phyloP scores from a whole-genome alignment of 2,888 invertebrate genomes.

The Eilema depressum region DNA sequence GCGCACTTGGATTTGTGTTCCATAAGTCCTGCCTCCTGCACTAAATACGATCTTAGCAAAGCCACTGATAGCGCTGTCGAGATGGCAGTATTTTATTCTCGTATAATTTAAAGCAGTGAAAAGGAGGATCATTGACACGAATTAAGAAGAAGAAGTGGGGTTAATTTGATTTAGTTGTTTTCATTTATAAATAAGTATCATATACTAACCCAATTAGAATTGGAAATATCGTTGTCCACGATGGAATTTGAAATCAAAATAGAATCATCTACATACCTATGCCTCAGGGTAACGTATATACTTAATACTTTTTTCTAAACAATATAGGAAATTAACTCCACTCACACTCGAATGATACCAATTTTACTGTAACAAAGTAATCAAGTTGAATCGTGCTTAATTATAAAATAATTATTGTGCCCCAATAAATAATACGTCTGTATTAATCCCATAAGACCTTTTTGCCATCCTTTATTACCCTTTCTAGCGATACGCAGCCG shows the following conservation, averaged over 20 bases:
- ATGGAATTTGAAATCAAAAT: neutral
- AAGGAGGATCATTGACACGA: too few relatives aligned
- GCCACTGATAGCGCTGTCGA: too few relatives aligned
- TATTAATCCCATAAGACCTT: slow-evolving; percentile 48
- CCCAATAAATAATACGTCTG: slow-evolving; percentile 40
- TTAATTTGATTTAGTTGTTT: too few relatives aligned
- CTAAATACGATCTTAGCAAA: too few relatives aligned
- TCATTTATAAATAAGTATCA: too few relatives aligned
- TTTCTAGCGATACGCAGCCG: slow-evolving; percentile 31
- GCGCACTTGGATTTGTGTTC: too few relatives aligned
- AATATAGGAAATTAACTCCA: neutral
- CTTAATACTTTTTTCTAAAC: neutral
- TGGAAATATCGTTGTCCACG: neutral
- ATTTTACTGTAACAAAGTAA: slow-evolving; percentile 19
- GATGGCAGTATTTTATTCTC: too few relatives aligned
- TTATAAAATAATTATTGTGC: slow-evolving; percentile 33
- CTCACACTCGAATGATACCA: neutral
- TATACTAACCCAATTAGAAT: neutral
- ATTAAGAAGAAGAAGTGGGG: too few relatives aligned
- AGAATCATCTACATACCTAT: neutral
- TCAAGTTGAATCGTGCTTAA: slow-evolving; percentile 21
- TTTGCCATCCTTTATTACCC: slow-evolving; percentile 43
- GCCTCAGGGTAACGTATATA: neutral
- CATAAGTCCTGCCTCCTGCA: too few relatives aligned
- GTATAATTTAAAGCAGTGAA: too few relatives aligned